Conservation (phyloP, 2,113 vertebrate genomes). For the Anarrhichthys ocellatus region DNA sequence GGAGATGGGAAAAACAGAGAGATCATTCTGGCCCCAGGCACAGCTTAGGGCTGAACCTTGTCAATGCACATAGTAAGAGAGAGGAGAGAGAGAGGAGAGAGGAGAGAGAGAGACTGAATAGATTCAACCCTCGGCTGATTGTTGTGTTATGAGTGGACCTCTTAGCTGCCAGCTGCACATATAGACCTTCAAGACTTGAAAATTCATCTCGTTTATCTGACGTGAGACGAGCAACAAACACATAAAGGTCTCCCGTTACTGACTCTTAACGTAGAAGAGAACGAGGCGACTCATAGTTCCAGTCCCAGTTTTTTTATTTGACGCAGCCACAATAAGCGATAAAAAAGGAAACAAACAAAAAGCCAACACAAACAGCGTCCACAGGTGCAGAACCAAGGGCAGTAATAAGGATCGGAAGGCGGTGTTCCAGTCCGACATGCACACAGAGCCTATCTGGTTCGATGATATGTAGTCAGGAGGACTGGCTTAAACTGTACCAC, state of each 20-base stretch:
- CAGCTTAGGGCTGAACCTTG: slow-evolving; percentile 78
- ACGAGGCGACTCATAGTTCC: not conserved
- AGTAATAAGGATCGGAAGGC: slow-evolving; percentile 10
- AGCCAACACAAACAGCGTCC: slow-evolving; percentile 21
- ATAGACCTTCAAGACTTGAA: slow-evolving; percentile 61
- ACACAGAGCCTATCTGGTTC: slow-evolving; percentile 8
- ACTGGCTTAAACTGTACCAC: slow-evolving; percentile 34
- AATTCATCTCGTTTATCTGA: slow-evolving; percentile 54
- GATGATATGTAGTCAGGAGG: slow-evolving; percentile 26
- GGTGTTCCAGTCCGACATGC: slow-evolving; percentile 20
- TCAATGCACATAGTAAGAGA: slow-evolving; percentile 65
- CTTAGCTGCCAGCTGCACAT: slow-evolving; percentile 68
- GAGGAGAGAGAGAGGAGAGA: slow-evolving; percentile 21
- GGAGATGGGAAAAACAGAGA: slow-evolving; percentile 84
- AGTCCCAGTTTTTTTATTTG: not conserved
- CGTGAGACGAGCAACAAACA: slow-evolving; percentile 40
- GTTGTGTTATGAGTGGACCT: slow-evolving; percentile 68
- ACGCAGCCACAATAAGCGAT: slow-evolving; percentile 59
- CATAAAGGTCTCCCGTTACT: slow-evolving; percentile 28
- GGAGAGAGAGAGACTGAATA: slow-evolving; percentile 31
- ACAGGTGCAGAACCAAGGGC: slow-evolving; percentile 63
- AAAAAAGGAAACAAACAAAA: slow-evolving; percentile 42
- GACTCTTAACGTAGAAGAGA: slow-evolving; percentile 8
- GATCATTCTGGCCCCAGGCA: slow-evolving; percentile 78
- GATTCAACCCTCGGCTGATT: slow-evolving; percentile 50